Base-by-base conservation (phyloP, 1,140 invertebrate genomes). In the Drosophila guanche region DNA sequence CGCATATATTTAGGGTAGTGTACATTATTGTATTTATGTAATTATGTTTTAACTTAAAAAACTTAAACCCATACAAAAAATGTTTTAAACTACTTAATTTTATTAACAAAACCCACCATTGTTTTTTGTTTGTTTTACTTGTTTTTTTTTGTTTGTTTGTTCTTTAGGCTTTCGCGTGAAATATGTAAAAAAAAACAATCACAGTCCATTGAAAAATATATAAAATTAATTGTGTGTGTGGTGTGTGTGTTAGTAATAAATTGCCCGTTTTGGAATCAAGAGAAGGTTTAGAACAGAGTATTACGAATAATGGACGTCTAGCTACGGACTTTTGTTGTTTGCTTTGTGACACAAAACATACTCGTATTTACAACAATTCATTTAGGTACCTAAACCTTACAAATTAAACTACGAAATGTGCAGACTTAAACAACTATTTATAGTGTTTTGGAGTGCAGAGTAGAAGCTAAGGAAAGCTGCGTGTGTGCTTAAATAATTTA, bases 181-280 rank as follows among this genome's bases (percentile, higher is more conserved):
- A 65, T 63, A 73, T 63, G 70, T 81, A 81, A 85, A 74, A 81
- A 84, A 72, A 76, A 66, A 88, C 83, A 88, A 88, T 88, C 83
- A 88, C 83, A 88, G 83, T 88, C 83, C 83, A 88, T 88, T 88
- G 83, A 88, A 88, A 62, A 79, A 83, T 88, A 76, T 78, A 88
- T 83, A 83, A 88, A 83, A 86, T 88, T 76, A 86, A 45, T 86
- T 78, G 76, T 69, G 65, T 63, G 43, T 22, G 7, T 41, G 40
- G 40, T 46, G 43, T 46, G n/a, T 51, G 50, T 52, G 16, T 55
- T 29, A 56, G 74, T 70, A 54, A 77, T 66, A 65, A 60, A 69
- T 63, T 66, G 76, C 72, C 80, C 80, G 63, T 74, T 75, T 51
- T 33, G 42, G 43, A 59, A 65, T 55, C 54, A 42, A 56, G 48